Conservation (phyloP, 2,888 invertebrate genomes). For the Loripinus fragilis region DNA sequence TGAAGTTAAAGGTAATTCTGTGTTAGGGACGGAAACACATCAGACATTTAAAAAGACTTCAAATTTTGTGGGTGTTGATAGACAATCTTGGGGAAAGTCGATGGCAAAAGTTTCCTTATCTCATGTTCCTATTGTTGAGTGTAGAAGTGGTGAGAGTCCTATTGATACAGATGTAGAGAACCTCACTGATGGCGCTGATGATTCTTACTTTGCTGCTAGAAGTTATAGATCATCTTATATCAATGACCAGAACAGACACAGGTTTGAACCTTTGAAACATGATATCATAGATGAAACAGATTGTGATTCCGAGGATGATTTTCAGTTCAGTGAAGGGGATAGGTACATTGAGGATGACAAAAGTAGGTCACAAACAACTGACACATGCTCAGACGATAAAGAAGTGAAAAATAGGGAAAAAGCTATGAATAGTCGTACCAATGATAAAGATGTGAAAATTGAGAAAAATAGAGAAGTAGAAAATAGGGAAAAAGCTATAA, state of each 20-base stretch:
- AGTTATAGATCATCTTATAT: conserved; percentile 6
- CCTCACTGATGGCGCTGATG: background rate
- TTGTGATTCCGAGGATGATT: background rate
- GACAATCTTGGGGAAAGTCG: conserved; percentile 27
- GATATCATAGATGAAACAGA: background rate
- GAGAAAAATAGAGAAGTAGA: no score
- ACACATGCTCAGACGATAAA: background rate
- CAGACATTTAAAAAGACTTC: conserved; percentile 13
- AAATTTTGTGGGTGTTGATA: conserved; percentile 43
- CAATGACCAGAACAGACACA: background rate
- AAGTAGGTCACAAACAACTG: background rate
- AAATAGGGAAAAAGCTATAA: no score
- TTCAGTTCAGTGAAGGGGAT: background rate
- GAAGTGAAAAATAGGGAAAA: background rate
- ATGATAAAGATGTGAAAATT: no score
- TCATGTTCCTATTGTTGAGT: conserved; percentile 58
- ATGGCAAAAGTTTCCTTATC: conserved; percentile 32
- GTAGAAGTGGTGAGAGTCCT: conserved; percentile 35
- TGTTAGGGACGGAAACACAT: conserved; percentile 31
- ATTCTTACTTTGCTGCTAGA: conserved; percentile 19
- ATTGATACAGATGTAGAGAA: conserved; percentile 32
- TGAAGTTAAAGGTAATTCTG: conserved; percentile 29
- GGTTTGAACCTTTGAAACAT: conserved; percentile 7
- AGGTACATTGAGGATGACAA: background rate
- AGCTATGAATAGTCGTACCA: no score